phyloP scores from a whole-genome alignment of 37 sponge, comb jelly and placozoan species.

The Tethya wilhelma region DNA sequence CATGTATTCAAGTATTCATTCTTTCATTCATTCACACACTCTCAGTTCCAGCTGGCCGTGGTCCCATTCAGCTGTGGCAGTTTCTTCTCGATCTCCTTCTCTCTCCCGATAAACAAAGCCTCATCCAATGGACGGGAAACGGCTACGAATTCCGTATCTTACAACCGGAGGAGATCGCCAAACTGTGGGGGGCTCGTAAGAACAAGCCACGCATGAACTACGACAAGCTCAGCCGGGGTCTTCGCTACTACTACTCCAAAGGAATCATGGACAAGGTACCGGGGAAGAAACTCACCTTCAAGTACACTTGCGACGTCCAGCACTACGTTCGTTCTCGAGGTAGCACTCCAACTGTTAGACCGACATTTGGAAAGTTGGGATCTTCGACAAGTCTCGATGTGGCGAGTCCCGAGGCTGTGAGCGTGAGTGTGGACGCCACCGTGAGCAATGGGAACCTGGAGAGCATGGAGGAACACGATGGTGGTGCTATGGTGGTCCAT shows the following conservation, averaged over 20 bases:
- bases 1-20: too few relatives aligned
- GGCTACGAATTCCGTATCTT: constrained; percentile 78
- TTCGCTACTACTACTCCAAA: constrained; percentile 89
- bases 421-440: background rate
- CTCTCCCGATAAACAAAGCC: constrained; percentile 46
- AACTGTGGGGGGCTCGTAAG: constrained; percentile 83
- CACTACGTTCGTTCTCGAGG: constrained; percentile 46
- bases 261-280: constrained; percentile 90
- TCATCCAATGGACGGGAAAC: constrained; percentile 84
- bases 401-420: background rate
- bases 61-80: constrained; percentile 89
- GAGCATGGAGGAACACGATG: too few relatives aligned
- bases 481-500: too few relatives aligned
- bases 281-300: constrained; percentile 83
- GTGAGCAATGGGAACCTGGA: too few relatives aligned
- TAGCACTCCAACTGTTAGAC: constrained; percentile 3
- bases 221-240: constrained; percentile 87
- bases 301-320: constrained; percentile 79
- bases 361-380: too few relatives aligned
- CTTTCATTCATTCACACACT: too few relatives aligned
- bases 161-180: constrained; percentile 80
- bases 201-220: constrained; percentile 91
- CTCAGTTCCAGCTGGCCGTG: constrained; percentile 73
- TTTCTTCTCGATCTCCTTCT: constrained; percentile 85
- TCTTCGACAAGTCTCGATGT: background rate